Evolutionary conservation across 2,113 vertebrate species (phyloP), one percentile per base, ranked within the genome.

Genomic region (Emydura subglobosa): DNA sequence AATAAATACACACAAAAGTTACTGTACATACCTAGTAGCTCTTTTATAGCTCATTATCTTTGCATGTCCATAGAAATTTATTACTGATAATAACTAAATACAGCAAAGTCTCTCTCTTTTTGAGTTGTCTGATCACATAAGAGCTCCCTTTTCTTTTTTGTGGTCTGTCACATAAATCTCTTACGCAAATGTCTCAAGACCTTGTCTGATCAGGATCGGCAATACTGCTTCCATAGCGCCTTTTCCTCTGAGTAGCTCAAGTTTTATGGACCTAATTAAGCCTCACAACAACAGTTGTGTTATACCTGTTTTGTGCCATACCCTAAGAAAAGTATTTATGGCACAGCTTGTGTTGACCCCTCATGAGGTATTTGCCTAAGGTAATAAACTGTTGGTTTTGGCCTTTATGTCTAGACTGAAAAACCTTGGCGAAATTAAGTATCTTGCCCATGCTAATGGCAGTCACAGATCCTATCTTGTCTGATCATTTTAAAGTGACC

Each of bases 401-500:
- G 65, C 65, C 9, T 72, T 39, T 39, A 22, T 21, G 65, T 22
- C n/a, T 11, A n/a, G 39, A 72, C 65, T 72, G 22, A 39, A 72
- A 72, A 72, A 14, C 8, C 7, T 19, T 72, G 51, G 51, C 14
- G 51, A 53, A 16, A 53, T 17, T 53, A 53, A 39, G n/a, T 72
- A 19, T 39, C 65, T 72, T 72, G 65, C n/a, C 65, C 65, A 39
- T 14, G 5, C 51, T 17, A 47, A 47, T 47, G 47, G 47, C 47
- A 47, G 47, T 47, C 8, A 3, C 14, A 53, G 65, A 72, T 72
- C 61, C 61, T 16, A n/a, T 68, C 65, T 72, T 39, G 19, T 22
- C 17, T 68, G 34, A n/a, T 89, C 51, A 1, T 34, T 22, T 31
- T 68, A 10, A 0, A 55, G n/a, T 0, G 49, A 34, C 14, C 53